Conservation (phyloP, 2,113 vertebrate species). For the Ariopsis seemanni region DNA sequence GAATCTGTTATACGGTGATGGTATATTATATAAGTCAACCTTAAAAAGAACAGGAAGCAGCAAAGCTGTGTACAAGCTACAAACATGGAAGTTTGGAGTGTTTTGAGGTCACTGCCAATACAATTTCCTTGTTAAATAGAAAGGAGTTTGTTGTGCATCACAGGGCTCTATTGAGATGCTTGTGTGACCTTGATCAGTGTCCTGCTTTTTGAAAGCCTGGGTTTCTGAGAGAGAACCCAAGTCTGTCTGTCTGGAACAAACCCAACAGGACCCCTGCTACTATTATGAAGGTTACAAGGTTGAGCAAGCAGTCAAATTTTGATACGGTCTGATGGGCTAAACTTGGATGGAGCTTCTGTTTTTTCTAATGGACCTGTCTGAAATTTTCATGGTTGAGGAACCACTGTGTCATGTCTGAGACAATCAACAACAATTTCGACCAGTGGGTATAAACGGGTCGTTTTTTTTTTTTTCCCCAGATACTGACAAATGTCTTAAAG, state of each 20-base stretch:
- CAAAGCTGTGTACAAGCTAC: neutral
- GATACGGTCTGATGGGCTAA: neutral
- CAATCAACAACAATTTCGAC: neutral
- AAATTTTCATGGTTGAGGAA: neutral
- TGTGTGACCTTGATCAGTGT: neutral
- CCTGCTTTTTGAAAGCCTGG: neutral
- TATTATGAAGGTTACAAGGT: neutral
- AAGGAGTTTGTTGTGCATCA: neutral
- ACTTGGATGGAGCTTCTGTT: neutral
- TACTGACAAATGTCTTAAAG: neutral
- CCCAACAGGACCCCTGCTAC: neutral
- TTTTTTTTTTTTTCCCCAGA: neutral
- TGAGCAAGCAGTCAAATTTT: neutral
- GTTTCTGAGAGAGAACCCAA: neutral
- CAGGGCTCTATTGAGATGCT: neutral
- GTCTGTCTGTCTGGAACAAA: neutral
- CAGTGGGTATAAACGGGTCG: neutral
- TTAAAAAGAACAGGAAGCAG: neutral
- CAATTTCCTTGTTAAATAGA: neutral
- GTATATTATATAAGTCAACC: neutral
- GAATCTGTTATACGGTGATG: neutral
- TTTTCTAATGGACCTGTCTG: neutral
- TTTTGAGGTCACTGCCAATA: neutral
- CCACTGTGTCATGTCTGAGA: neutral
- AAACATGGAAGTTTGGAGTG: neutral